Percentiles rank a stretch among this genome's conserved stretches.
Conservation (phyloP, 2,888 invertebrate species). For the Sesia apiformis region DNA sequence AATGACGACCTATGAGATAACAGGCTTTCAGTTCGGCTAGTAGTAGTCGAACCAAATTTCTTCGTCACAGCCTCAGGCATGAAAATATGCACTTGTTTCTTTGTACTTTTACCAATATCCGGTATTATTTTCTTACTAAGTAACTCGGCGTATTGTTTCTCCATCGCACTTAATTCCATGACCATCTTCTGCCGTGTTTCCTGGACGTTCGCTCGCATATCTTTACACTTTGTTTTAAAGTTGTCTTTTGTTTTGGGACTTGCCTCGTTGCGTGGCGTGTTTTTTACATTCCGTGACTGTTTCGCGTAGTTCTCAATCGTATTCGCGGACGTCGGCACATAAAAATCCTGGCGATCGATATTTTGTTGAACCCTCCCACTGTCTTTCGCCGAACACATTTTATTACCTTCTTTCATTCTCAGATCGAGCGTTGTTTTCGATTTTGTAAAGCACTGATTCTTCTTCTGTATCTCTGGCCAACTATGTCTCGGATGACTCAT, state of each 20-base stretch:
- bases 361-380: slow-evolving; percentile 45
- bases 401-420: slow-evolving; percentile 31
- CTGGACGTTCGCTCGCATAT: slow-evolving; percentile 35
- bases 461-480: slow-evolving; percentile 55
- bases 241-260: slow-evolving; percentile 33
- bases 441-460: slow-evolving; percentile 37
- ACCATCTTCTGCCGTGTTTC: slow-evolving; percentile 57
- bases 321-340: slow-evolving; percentile 59
- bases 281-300: slow-evolving; percentile 59
- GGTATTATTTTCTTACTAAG: slow-evolving; percentile 59
- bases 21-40: slow-evolving; percentile 48
- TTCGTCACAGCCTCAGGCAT: slow-evolving; percentile 79
- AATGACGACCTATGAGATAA: slow-evolving; percentile 31
- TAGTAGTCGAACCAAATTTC: slow-evolving; percentile 34
- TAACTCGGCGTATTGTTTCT: slow-evolving; percentile 60
- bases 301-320: slow-evolving; percentile 69
- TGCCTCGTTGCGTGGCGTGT: slow-evolving; percentile 43
- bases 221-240: slow-evolving; percentile 38
- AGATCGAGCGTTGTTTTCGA: slow-evolving; percentile 52
- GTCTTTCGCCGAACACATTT: slow-evolving; percentile 35
- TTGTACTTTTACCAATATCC: slow-evolving; percentile 50
- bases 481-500: slow-evolving; percentile 59
- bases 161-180: slow-evolving; percentile 45
- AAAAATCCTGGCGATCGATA: slow-evolving; percentile 62
- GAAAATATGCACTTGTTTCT: slow-evolving; percentile 83